Evolutionary conservation across 2,888 invertebrate genomes (phyloP).

Genomic region (Tyria jacobaeae): DNA sequence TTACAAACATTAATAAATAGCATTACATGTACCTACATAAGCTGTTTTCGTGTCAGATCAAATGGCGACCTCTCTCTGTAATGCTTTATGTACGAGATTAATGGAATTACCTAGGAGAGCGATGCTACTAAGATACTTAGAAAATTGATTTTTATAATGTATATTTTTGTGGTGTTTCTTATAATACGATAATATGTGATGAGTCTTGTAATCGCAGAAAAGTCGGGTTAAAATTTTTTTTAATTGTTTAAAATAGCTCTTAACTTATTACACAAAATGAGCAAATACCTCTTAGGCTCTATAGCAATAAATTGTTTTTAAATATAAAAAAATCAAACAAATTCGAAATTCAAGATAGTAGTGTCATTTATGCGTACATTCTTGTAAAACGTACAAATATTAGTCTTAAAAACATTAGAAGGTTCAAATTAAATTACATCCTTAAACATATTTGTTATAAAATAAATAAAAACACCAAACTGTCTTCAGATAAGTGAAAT

Average conservation of each 20-base stretch:
- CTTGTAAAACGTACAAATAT: too few relatives aligned
- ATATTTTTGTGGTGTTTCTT: constrained; percentile 54
- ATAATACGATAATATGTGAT: not conserved
- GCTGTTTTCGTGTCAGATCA: constrained; percentile 66
- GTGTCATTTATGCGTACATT: too few relatives aligned
- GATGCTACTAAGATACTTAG: constrained; percentile 54
- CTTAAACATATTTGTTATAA: constrained; percentile 14
- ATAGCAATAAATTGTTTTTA: too few relatives aligned
- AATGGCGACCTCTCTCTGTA: constrained; percentile 73
- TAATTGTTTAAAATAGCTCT: not conserved
- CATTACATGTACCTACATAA: constrained; percentile 61
- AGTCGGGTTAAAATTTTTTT: not conserved
- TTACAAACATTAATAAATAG: constrained; percentile 68
- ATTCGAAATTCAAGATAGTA: too few relatives aligned
- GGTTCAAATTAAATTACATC: not conserved
- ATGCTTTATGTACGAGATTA: constrained; percentile 77
- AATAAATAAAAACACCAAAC: constrained; percentile 22
- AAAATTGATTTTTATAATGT: constrained; percentile 62
- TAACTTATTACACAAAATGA: too few relatives aligned
- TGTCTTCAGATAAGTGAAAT: constrained; percentile 23
- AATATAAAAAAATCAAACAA: too few relatives aligned
- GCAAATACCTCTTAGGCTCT: too few relatives aligned
- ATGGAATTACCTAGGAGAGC: constrained; percentile 72
- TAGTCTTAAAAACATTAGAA: not conserved
- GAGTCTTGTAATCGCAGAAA: not conserved